These are phyloP conservation scores for Hypolimnas misippus DNA, from an alignment of 2,888 invertebrate species.

Conservation along the genomic window DNA sequence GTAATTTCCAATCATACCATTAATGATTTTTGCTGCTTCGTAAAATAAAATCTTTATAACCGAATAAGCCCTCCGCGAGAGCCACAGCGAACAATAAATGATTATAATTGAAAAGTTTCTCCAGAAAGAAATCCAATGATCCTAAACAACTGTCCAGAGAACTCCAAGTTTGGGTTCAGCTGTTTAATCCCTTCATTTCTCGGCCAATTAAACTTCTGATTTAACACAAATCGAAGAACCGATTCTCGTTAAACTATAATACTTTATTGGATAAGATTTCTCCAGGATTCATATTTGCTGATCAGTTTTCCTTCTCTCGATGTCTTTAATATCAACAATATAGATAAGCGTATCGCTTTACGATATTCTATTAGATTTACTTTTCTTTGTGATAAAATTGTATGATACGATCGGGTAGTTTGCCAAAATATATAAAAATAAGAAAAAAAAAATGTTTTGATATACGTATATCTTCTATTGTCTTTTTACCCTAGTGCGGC, in stretches of 20 bases:
- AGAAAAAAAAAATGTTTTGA: too few relatives aligned
- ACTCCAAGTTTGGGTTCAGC: slow-evolving; percentile 51
- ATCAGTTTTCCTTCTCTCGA: slow-evolving; percentile 28
- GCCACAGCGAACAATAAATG: slow-evolving; percentile 5
- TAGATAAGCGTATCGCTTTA: neutral
- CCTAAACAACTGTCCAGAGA: slow-evolving; percentile 40
- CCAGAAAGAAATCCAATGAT: slow-evolving; percentile 45
- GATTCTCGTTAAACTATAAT: slow-evolving; percentile 44
- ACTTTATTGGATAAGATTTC: slow-evolving; percentile 45
- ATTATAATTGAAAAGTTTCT: slow-evolving; percentile 41
- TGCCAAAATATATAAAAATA: neutral
- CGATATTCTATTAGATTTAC: neutral
- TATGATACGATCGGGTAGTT: neutral
- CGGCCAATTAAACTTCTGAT: slow-evolving; percentile 79
- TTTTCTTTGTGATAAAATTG: neutral
- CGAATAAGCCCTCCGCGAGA: neutral
- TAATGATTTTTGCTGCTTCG: too few relatives aligned
- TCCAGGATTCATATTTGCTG: slow-evolving; percentile 41
- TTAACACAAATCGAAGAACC: slow-evolving; percentile 75
- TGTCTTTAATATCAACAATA: slow-evolving; percentile 15
- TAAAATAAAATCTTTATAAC: neutral
- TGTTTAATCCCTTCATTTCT: slow-evolving; percentile 80
- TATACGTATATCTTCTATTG: too few relatives aligned
- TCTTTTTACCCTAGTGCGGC: too few relatives aligned
- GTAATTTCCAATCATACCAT: too few relatives aligned